A percentile compares a stretch with the other conserved stretches of the same genome.
phyloP scores from a whole-genome alignment of 2,888 invertebrate species.

The Standfussiana lucernea region DNA sequence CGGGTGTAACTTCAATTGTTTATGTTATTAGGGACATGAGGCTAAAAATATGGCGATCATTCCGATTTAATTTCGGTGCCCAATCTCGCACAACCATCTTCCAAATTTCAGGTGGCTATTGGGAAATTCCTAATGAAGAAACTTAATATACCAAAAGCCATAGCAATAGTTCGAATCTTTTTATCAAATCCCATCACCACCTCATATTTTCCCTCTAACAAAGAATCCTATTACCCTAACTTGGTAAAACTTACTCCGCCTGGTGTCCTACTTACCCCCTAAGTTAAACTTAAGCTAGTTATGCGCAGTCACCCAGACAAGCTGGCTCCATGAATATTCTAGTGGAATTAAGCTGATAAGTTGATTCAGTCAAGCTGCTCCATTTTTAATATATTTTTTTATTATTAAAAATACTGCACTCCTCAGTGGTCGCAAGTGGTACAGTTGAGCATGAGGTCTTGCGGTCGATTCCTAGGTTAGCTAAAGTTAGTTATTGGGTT shows the following conservation, averaged over 20 bases:
- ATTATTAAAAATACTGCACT: background rate
- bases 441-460: too few relatives aligned
- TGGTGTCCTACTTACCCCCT: constrained; percentile 34
- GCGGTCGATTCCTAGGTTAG: background rate
- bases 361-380: constrained; percentile 26
- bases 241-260: background rate
- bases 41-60: too few relatives aligned
- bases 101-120: too few relatives aligned
- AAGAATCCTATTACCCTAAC: constrained; percentile 16
- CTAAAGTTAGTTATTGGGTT: too few relatives aligned
- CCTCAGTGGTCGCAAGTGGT: background rate
- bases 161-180: background rate
- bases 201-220: background rate
- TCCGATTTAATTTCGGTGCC: too few relatives aligned
- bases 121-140: background rate
- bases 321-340: constrained; percentile 48
- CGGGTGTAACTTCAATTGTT: too few relatives aligned
- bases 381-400: constrained; percentile 31
- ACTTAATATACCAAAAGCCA: background rate
- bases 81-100: too few relatives aligned
- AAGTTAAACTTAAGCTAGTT: constrained; percentile 41
- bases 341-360: constrained; percentile 23
- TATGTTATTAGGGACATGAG: too few relatives aligned
- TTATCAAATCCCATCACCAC: background rate
- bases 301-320: constrained; percentile 30